Conservation (phyloP, 2,888 invertebrate genomes). For the Xanthia togata region DNA sequence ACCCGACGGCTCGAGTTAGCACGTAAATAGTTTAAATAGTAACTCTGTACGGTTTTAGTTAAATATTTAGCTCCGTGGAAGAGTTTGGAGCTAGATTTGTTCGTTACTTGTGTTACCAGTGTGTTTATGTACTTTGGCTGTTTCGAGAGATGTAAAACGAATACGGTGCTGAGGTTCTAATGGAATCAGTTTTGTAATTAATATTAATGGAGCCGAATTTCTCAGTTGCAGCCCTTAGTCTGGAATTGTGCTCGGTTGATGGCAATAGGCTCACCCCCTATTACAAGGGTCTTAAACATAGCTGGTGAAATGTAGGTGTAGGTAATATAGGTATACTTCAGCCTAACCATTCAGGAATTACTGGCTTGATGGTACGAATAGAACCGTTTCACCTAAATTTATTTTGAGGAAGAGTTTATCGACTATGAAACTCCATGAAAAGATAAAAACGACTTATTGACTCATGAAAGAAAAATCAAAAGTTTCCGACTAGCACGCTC, state of each 20-base stretch:
- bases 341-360: not conserved
- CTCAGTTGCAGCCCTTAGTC: not conserved
- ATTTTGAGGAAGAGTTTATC: not conserved
- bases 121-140: slow-evolving; percentile 2
- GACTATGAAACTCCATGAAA: slow-evolving; percentile 9
- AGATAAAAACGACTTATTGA: slow-evolving; percentile 18
- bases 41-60: slow-evolving; percentile 43
- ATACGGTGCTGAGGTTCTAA: not conserved
- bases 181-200: not conserved
- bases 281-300: not conserved
- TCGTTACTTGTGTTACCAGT: slow-evolving; percentile 9
- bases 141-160: not conserved
- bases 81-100: slow-evolving; percentile 35
- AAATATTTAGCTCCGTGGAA: slow-evolving; percentile 40
- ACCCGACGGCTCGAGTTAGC: slow-evolving; percentile 48
- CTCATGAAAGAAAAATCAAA: slow-evolving; percentile 32
- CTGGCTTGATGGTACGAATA: no score
- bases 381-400: not conserved
- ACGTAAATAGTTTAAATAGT: slow-evolving; percentile 68
- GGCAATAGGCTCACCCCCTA: not conserved
- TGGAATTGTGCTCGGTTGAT: not conserved
- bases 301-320: not conserved
- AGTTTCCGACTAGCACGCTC: slow-evolving; percentile 12
- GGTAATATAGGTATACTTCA: not conserved
- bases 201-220: not conserved